Base-by-base conservation (phyloP, 2,113 vertebrate genomes). In the Anguilla japonica region DNA sequence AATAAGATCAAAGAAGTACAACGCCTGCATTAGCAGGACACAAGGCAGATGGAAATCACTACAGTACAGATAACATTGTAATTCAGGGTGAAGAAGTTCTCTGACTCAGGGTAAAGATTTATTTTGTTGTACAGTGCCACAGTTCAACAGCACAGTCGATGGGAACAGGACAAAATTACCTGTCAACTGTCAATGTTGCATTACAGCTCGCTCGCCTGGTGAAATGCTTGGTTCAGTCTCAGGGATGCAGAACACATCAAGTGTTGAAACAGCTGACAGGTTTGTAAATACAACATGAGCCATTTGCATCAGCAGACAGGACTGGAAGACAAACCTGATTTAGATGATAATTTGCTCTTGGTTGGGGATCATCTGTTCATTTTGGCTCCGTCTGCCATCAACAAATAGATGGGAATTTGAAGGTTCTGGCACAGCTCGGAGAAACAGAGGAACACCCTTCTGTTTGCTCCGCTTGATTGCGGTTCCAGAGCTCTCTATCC, bases 311-410 rank as follows among this genome's bases (percentile, higher is more conserved):
- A 81, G 85, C 81, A 87, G 50, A n/a, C 40, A 67, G 81, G 80
- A 39, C 86, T 87, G 86, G 81, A 87, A 78, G 41, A 82, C 41
- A 82, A 83, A 87, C 86, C 81, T 83, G 86, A 87, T 87, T 83
- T 75, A 87, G 81, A 87, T n/a, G 81, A 34, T 83, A 71, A 75
- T 83, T 83, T 83, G 85, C 80, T 83, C 80, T 83, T 87, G 80
- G 80, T 87, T 9, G 67, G 63, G 86, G 86, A 87, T 87, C 86
- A 83, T 87, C 81, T 83, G 85, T 86, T 86, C 80, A 26, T 71
- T 57, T 86, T 86, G 85, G 85, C 85, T 57, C 40, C 20, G 16
- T 46, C 60, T 82, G 60, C 86, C 81, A 40, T 83, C 29, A 40
- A 15, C 60, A 83, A 82, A 87, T 56, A 83, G 60, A 63, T 46